Evolutionary conservation across 2,113 vertebrate genomes (phyloP).

Genomic region (Origma solitaria): DNA sequence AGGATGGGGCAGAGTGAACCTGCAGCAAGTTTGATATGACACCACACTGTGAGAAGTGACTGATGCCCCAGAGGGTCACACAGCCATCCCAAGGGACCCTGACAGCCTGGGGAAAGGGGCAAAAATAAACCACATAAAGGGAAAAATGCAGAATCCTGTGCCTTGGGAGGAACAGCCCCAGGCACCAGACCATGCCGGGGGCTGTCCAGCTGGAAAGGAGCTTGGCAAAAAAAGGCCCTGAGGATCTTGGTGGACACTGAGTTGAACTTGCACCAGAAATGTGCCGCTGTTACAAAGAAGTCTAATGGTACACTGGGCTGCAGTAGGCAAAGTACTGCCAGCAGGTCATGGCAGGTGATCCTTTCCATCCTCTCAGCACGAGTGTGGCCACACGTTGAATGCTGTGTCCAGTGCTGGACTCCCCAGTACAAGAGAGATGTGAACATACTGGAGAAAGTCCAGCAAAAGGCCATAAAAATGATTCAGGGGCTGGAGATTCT

Average conservation of each 20-base stretch:
- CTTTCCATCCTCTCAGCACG: background rate
- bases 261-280: background rate
- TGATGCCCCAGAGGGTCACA: background rate
- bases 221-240: background rate
- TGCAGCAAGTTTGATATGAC: background rate
- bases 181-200: too few species aligned
- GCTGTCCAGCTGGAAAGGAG: background rate
- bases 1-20: background rate
- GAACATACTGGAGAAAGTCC: background rate
- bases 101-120: background rate
- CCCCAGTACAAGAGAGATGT: background rate
- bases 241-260: background rate
- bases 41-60: background rate
- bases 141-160: background rate
- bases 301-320: background rate
- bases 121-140: background rate
- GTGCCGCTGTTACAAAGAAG: background rate
- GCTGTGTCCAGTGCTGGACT: accelerated
- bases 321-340: background rate
- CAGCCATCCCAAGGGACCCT: background rate
- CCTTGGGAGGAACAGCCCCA: background rate
- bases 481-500: background rate
- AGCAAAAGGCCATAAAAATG: background rate
- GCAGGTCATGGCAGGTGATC: background rate
- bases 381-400: background rate